Percentiles rank a stretch among this genome's conserved stretches.
These are phyloP conservation scores for Platerodrilus igneus DNA, from an alignment of 2,888 invertebrate genomes.

Conservation along the genomic window DNA sequence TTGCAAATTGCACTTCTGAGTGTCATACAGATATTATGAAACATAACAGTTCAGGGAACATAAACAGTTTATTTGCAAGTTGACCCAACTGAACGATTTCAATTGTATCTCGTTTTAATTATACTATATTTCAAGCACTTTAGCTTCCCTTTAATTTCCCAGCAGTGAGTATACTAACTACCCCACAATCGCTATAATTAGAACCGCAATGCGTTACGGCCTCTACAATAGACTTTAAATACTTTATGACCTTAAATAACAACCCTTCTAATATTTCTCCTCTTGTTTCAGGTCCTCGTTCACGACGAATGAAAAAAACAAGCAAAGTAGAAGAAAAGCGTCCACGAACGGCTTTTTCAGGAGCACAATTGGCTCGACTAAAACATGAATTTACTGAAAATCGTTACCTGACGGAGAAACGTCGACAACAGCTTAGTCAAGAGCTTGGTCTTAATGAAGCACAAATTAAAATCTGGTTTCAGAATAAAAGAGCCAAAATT, in stretches of 20 bases:
- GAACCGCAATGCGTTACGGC: too few species aligned
- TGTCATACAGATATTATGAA: too few species aligned
- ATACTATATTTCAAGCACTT: conserved; percentile 38
- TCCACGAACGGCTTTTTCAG: conserved; percentile 93
- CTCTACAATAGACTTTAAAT: too few species aligned
- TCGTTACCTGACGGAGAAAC: conserved; percentile 86
- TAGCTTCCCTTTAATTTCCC: conserved; percentile 42
- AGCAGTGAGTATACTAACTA: conserved; percentile 37
- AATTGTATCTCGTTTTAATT: too few species aligned
- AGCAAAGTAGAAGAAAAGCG: conserved; percentile 75
- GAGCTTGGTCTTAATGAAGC: conserved; percentile 92
- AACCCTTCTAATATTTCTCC: too few species aligned
- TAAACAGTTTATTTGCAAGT: too few species aligned
- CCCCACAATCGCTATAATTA: conserved; percentile 46
- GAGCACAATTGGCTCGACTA: conserved; percentile 83
- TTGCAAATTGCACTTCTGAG: too few species aligned
- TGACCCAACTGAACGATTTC: too few species aligned
- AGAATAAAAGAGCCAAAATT: conserved; percentile 94
- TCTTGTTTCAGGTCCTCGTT: conserved; percentile 54
- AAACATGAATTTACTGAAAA: conserved; percentile 93
- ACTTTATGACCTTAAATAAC: too few species aligned
- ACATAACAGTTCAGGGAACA: too few species aligned
- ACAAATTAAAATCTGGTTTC: conserved; percentile 97
- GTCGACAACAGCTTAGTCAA: conserved; percentile 84
- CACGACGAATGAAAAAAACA: conserved; percentile 54